These are phyloP conservation scores for Natrix natrix DNA, from an alignment of 2,797 vertebrate species.

Conservation along the genomic window DNA sequence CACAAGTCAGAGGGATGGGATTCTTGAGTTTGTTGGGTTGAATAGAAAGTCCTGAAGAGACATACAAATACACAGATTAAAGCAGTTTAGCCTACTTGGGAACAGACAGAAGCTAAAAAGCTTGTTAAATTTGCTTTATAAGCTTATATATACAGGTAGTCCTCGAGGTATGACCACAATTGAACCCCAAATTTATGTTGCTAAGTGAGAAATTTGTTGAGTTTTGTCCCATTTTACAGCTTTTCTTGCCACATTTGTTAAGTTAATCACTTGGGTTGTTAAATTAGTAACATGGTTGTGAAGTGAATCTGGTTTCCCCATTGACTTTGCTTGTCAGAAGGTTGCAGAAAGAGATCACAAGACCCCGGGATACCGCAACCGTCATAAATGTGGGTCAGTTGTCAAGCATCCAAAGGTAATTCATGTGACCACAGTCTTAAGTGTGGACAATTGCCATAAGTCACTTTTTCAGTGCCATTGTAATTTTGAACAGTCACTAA, in stretches of 20 bases:
- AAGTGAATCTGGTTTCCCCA: background rate
- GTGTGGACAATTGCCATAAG: background rate
- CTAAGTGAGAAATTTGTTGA: background rate
- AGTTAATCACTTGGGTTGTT: background rate
- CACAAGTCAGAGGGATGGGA: background rate
- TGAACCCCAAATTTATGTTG: background rate
- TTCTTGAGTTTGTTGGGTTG: background rate
- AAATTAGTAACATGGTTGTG: background rate
- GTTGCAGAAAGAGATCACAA: background rate
- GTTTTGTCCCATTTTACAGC: background rate
- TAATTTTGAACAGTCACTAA: background rate
- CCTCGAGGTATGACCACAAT: background rate
- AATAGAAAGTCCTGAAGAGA: background rate
- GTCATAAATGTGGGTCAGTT: background rate
- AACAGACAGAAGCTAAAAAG: background rate
- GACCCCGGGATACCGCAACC: background rate
- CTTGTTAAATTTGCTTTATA: background rate
- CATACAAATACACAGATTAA: background rate
- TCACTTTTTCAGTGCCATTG: background rate
- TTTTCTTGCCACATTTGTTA: background rate
- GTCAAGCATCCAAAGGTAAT: background rate
- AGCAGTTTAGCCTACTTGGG: background rate
- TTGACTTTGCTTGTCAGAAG: background rate
- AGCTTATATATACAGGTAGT: background rate
- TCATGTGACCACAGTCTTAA: background rate